Base-by-base conservation (phyloP, 2,888 invertebrate species). In the Zhengitettix transpicula region DNA sequence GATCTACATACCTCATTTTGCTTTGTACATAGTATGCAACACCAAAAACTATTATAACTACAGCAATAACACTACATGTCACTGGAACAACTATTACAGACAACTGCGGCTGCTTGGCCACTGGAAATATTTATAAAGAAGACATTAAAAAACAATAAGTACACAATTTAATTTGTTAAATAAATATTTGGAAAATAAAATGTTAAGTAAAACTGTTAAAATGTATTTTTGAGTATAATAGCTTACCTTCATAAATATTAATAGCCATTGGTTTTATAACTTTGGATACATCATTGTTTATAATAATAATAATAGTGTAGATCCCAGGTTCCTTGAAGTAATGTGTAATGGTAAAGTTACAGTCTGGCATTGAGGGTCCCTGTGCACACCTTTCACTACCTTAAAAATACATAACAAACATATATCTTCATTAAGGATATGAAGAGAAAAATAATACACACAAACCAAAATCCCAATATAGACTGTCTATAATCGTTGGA, bases 71-170 rank as follows among this genome's bases (percentile, higher is more conserved):
- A 62, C 87, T 85, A 71, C 89, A 92, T 42, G 83, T 80, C 17
- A 93, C 87, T 3, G 93, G 93, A 51, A 93, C 88, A 58, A 92
- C 85, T 44, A 94, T 89, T 7, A 92, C 89, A 0, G 92, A 92
- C 58, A 93, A 74, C 71, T 91, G 92, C 1, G 89, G 83, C 69
- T 89, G 85, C 62, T 82, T 82, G 47, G 82, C 81, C 41, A 82
- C 91, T 89, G 74, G 53, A 80, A 66, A 16, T 14, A 52, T n/a
- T n/a, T n/a, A 52, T 56, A 47, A 47, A n/a, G n/a, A 47, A 47
- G 5, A n/a, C n/a, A 8, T 14, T 47, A 14, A 47, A 7, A 47
- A 57, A n/a, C n/a, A n/a, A n/a, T n/a, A 56, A 53, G 52, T 60
- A n/a, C 42, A 59, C 12, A 15, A 54, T 41, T 54, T 42, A 40